Evolutionary conservation across 2,888 invertebrate genomes (phyloP).

Genomic region (Phaonia tiefii): DNA sequence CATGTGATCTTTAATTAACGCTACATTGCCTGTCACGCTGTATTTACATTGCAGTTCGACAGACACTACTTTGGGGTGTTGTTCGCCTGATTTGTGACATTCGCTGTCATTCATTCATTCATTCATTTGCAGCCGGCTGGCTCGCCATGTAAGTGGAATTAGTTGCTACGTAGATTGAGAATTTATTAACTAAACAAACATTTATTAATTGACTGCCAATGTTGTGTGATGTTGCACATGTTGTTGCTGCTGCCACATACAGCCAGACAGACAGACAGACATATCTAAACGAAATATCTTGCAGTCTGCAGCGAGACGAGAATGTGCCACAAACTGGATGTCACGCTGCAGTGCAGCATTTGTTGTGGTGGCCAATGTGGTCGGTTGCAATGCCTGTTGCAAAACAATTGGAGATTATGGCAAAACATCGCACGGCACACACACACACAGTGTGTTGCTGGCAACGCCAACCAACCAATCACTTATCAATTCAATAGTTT

Average conservation of each 20-base stretch:
- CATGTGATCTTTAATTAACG: constrained; percentile 64
- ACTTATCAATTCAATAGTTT: neutral
- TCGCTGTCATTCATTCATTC: constrained; percentile 55
- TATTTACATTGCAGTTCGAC: constrained; percentile 64
- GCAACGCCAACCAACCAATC: neutral
- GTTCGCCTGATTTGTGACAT: constrained; percentile 61
- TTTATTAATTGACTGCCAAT: constrained; percentile 66
- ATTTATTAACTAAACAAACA: constrained; percentile 60
- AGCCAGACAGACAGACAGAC: too few relatives aligned
- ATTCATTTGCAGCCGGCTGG: constrained; percentile 18
- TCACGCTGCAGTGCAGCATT: neutral
- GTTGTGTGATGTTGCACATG: neutral
- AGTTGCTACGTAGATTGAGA: constrained; percentile 23
- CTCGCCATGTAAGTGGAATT: neutral
- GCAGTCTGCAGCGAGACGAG: neutral
- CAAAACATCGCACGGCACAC: neutral
- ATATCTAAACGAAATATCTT: neutral
- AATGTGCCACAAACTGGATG: neutral
- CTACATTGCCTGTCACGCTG: constrained; percentile 62
- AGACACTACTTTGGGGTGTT: constrained; percentile 61
- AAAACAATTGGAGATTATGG: neutral
- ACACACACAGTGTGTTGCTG: neutral
- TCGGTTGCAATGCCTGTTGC: neutral
- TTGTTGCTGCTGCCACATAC: too few relatives aligned
- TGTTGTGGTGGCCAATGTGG: too few relatives aligned